Conservation (phyloP, 2,888 invertebrate species). For the Ceramica pisi region DNA sequence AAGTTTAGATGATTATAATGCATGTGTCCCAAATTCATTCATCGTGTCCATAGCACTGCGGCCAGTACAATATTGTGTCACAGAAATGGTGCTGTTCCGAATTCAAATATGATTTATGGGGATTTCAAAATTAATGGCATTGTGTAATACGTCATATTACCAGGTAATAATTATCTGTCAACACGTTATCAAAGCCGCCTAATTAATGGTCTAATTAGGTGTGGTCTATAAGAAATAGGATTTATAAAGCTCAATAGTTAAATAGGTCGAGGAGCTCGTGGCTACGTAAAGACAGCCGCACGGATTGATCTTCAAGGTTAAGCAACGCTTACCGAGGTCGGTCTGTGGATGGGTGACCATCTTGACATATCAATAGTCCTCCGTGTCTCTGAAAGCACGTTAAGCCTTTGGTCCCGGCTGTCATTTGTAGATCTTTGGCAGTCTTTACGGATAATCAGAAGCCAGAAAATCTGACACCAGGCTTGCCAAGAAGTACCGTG, state of each 20-base stretch:
- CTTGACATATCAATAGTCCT: too few species aligned
- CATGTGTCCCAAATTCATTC: neutral
- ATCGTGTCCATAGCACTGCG: neutral
- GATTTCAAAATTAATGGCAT: slow-evolving; percentile 30
- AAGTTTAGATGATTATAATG: neutral
- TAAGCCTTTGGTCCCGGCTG: too few species aligned
- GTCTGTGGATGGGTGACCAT: too few species aligned
- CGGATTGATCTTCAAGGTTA: too few species aligned
- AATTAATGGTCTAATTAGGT: slow-evolving; percentile 37
- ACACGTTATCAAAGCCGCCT: slow-evolving; percentile 25
- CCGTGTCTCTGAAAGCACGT: too few species aligned
- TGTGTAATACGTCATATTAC: slow-evolving; percentile 27
- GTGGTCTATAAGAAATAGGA: neutral
- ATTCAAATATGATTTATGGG: slow-evolving; percentile 25
- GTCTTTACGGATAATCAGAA: too few species aligned
- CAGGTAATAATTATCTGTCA: slow-evolving; percentile 32
- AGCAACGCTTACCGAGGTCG: too few species aligned
- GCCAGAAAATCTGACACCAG: too few species aligned
- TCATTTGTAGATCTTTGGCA: too few species aligned
- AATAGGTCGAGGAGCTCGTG: neutral
- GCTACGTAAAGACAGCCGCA: too few species aligned
- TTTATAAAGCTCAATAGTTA: neutral
- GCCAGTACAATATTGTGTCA: neutral
- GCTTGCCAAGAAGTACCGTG: too few species aligned
- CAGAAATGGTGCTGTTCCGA: neutral